Evolutionary conservation across 2,797 vertebrate species (phyloP), one percentile per base, ranked within the genome.

Genomic region (Crenuchus spilurus): DNA sequence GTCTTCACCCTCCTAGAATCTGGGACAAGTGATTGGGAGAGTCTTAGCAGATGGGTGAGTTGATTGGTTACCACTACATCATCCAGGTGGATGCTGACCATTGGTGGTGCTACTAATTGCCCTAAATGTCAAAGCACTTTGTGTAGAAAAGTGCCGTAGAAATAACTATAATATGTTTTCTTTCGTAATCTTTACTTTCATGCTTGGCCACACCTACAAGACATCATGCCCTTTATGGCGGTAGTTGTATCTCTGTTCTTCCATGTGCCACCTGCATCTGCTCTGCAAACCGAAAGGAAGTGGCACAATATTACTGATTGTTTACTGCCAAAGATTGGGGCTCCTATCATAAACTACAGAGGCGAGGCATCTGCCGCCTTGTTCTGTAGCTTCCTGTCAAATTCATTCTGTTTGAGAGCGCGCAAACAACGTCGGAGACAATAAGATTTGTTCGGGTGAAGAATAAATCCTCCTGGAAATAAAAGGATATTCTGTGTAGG

Each of bases 241-340:
- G 80, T 77, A 76, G 70, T 70, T 42, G 7, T 26, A 57, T 57
- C 28, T 54, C 70, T 28, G 37, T 20, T 20, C 60, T 20, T n/a
- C 52, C 30, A n/a, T 77, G 49, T 46, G 22, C 9, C 41, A 28
- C 52, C 57, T 16, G 49, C 6, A 22, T 54, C 9, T 41, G 24
- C 20, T 22, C 41, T 41, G 42, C 44, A 10, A 20, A 33, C 9
- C 4, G n/a, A 6, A 14, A 65, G n/a, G 61, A 37, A 64, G 37
- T 42, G 1, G 28, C 31, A 28, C 28, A 54, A 44, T 30, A 16
- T 60, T 70, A 48, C 31, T 61, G 35, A 35, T 14, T 78, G 57
- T 78, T 74, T 57, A 58, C 42, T 74, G 16, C 33, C 24, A 49
- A 51, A 35, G 14, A 37, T 49, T 39, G 4, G 14, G 46, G 33